A percentile compares a stretch with the other conserved stretches of the same genome.
Conservation (phyloP, 2,797 vertebrate species). For the Limosa lapponica region DNA sequence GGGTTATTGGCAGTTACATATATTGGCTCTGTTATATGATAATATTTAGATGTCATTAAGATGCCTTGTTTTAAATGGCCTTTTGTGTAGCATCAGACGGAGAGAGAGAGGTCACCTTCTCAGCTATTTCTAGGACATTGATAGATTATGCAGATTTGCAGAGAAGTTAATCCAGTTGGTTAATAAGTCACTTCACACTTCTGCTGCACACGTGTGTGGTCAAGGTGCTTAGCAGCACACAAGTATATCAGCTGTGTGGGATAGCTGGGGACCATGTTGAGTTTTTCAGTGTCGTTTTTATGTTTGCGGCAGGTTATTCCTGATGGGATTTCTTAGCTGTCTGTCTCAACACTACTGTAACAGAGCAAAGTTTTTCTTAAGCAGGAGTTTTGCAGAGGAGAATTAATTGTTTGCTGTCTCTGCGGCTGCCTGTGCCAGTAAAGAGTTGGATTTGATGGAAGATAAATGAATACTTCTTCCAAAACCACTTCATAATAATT, state of each 20-base stretch:
- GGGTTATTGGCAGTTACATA: neutral
- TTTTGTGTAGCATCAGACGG: neutral
- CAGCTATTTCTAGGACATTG: neutral
- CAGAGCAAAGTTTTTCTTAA: neutral
- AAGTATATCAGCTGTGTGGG: neutral
- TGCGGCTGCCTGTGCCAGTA: neutral
- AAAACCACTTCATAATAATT: neutral
- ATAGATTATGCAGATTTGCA: neutral
- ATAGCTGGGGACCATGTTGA: neutral
- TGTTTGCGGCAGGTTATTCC: neutral
- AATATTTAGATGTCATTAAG: neutral
- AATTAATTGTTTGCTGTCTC: neutral
- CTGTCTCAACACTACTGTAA: neutral
- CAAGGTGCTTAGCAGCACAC: neutral
- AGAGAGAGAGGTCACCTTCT: neutral
- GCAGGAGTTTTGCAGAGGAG: neutral
- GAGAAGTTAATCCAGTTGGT: neutral
- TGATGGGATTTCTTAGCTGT: neutral
- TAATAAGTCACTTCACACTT: neutral
- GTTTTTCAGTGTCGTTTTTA: fast-evolving
- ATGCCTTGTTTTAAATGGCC: neutral
- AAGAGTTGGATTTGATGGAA: neutral
- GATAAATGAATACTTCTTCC: neutral
- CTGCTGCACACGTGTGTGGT: neutral
- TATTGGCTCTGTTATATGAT: neutral